Base-by-base conservation (phyloP, 2,797 vertebrate species). In the Prionace glauca region DNA sequence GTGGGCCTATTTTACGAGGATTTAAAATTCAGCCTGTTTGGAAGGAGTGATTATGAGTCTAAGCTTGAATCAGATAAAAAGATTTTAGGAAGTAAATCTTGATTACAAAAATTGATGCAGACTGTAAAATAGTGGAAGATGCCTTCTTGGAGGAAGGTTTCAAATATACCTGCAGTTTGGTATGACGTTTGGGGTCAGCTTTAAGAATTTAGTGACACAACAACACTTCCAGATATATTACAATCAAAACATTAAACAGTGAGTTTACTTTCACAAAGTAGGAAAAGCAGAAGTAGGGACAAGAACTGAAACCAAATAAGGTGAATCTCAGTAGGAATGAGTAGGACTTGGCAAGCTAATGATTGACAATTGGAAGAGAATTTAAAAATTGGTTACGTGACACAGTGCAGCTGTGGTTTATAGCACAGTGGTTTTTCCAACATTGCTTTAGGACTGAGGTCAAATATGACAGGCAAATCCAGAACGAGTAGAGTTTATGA, bases 341-440 rank as follows among this genome's bases (percentile, higher is more conserved):
- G 93, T 56, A 10, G 29, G 67, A 18, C 69, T 95, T 74, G 32
- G 93, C 93, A 74, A 95, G 29, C 22, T 50, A 29, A 45, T 45
- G 24, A 95, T 69, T 93, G 90, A 72, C 36, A 50, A 67, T 94
- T 94, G 41, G 36, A 71, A 77, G 71, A 95, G 67, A 29, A 71
- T 67, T 45, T 14, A 24, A 71, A 9, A 45, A 26, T n/a, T 20
- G 72, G 93, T 77, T 77, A 20, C 5, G 69, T 26, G 32, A 56
- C 71, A 56, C 26, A 56, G 26, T 32, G 12, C 29, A 77, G 56
- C 45, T 18, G 26, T n/a, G 45, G 26, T 95, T 77, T 29, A 74
- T 1, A 16, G 14, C 77, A 26, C 50, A 90, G 4, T 72, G 16
- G 18, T 71, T 32, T 93, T 94, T 32, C 93, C 45, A 95, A 56